Evolutionary conservation across 2,797 vertebrate species (phyloP).

Genomic region (Salarias fasciatus): DNA sequence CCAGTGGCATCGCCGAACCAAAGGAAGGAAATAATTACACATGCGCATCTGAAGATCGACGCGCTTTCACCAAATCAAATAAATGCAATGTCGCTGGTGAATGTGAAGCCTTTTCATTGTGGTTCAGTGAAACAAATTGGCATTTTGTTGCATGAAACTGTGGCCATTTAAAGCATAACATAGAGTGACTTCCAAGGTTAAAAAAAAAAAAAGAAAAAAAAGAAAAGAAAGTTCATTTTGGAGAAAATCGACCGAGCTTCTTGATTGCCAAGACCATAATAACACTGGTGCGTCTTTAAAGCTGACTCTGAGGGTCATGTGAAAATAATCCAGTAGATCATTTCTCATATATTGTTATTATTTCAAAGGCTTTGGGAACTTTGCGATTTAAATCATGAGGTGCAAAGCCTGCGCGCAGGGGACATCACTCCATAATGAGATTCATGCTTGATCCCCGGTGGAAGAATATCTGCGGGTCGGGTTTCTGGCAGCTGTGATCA

Average conservation of each 20-base stretch:
- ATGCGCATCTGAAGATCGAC: conserved; percentile 64
- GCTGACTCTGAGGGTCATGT: no score
- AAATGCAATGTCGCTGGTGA: conserved; percentile 49
- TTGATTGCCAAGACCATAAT: no score
- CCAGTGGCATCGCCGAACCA: conserved; percentile 49
- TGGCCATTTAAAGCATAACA: conserved; percentile 8
- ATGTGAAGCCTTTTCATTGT: conserved; percentile 56
- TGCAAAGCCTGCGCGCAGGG: background rate
- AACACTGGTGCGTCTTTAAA: no score
- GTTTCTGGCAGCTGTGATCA: conserved; percentile 33
- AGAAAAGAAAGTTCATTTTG: conserved; percentile 18
- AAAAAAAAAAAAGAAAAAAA: no score
- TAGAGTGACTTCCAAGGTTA: no score
- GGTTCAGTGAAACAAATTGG: conserved; percentile 51
- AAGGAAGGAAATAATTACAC: conserved; percentile 77
- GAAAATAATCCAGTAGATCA: no score
- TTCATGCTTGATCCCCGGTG: background rate
- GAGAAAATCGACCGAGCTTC: no score
- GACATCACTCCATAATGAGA: conserved; percentile 1
- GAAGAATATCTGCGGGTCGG: conserved; percentile 26
- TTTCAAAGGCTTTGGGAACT: no score
- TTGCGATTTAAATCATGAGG: background rate
- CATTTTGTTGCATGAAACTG: conserved; percentile 42
- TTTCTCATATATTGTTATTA: no score
- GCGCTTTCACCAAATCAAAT: conserved; percentile 59